Conservation (phyloP, 2,888 invertebrate genomes). For the Lissocephala sabroskyi region DNA sequence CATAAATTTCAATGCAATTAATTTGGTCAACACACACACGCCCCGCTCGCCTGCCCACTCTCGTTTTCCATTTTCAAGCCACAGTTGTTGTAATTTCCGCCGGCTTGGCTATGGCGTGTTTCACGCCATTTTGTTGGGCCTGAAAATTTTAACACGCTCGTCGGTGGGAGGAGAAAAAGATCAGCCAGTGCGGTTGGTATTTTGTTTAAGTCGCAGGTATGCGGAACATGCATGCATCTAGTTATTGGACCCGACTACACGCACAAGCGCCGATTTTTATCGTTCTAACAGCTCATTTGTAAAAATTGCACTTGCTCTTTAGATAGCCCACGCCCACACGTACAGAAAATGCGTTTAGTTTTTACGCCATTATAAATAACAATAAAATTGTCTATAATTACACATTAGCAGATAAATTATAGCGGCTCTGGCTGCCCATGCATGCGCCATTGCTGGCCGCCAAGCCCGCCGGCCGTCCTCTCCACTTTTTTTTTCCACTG, state of each 20-base stretch:
- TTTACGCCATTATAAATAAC: slow-evolving; percentile 43
- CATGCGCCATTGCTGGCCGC: neutral
- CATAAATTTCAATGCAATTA: slow-evolving; percentile 46
- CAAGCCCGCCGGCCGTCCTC: neutral
- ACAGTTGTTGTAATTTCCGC: slow-evolving; percentile 14
- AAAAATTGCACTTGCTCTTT: slow-evolving; percentile 19
- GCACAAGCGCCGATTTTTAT: slow-evolving; percentile 11
- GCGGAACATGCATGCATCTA: slow-evolving; percentile 37
- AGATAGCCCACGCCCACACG: neutral
- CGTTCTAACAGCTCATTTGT: slow-evolving; percentile 21
- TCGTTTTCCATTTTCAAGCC: too few species aligned
- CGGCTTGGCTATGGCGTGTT: slow-evolving; percentile 31
- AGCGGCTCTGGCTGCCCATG: slow-evolving; percentile 16
- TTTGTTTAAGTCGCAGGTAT: slow-evolving; percentile 11
- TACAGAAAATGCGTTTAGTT: slow-evolving; percentile 15
- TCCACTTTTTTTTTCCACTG: too few species aligned
- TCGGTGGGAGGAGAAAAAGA: neutral
- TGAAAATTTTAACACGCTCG: slow-evolving; percentile 44
- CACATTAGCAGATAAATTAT: slow-evolving; percentile 57
- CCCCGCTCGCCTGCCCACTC: neutral
- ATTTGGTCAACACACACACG: slow-evolving; percentile 16
- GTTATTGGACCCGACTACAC: slow-evolving; percentile 1
- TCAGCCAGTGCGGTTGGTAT: neutral
- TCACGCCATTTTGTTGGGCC: slow-evolving; percentile 40
- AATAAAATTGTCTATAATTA: slow-evolving; percentile 56